Evolutionary conservation across 1,140 invertebrate species (phyloP).

Genomic region (Danaus melanippus): DNA sequence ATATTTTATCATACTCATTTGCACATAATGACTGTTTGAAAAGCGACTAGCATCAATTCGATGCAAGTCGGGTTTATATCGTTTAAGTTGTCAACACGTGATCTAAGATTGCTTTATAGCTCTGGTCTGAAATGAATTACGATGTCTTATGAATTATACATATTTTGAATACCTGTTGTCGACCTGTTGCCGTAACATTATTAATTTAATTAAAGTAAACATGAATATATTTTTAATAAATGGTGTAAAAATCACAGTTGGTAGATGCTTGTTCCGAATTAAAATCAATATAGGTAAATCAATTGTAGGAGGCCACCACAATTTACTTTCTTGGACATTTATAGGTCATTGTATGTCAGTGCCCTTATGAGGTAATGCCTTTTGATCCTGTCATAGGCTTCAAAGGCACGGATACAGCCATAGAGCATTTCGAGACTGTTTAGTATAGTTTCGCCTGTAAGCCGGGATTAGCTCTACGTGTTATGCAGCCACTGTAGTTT

Average conservation of each 20-base stretch:
- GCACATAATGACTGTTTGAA: conserved; percentile 62
- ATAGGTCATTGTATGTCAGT: conserved; percentile 17
- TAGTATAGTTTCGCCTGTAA: conserved; percentile 48
- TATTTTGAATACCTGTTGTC: conserved; percentile 2
- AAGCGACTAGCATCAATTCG: conserved; percentile 45
- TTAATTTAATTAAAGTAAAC: too few species aligned
- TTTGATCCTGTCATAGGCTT: conserved; percentile 63
- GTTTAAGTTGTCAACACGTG: conserved; percentile 42
- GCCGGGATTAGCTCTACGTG: conserved; percentile 52
- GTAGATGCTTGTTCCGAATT: too few species aligned
- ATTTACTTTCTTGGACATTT: neutral
- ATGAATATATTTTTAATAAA: too few species aligned
- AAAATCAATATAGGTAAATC: too few species aligned
- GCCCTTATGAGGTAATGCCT: conserved; percentile 39
- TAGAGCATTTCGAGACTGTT: conserved; percentile 42
- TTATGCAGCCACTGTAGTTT: conserved; percentile 42
- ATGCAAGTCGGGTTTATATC: conserved; percentile 34
- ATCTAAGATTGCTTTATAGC: conserved; percentile 49
- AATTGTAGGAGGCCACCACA: too few species aligned
- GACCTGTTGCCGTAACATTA: neutral
- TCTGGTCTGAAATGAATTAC: conserved; percentile 12
- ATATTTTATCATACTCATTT: conserved; percentile 23
- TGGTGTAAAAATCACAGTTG: too few species aligned
- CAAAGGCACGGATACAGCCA: conserved; percentile 57
- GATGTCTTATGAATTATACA: conserved; percentile 30